A percentile compares a stretch with the other conserved stretches of the same genome.
Conservation (phyloP, 2,113 vertebrate genomes). For the Vicugna pacos region DNA sequence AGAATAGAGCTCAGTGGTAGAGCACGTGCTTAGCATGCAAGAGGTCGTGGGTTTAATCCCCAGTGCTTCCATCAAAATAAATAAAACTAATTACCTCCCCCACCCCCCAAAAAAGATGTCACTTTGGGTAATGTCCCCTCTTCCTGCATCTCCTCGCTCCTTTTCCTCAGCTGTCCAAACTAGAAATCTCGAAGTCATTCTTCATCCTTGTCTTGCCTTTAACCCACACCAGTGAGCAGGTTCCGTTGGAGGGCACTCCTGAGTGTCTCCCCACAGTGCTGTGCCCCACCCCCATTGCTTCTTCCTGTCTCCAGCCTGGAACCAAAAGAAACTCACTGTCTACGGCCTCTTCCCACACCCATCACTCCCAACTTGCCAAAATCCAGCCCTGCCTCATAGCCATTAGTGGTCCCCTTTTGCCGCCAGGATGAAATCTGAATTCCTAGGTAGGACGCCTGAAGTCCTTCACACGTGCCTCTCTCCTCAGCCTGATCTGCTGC, state of each 20-base stretch:
- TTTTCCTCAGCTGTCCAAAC: background rate
- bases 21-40: too few relatives aligned
- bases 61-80: too few relatives aligned
- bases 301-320: background rate
- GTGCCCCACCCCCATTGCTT: background rate
- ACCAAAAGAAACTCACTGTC: background rate
- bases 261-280: background rate
- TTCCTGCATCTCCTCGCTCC: background rate
- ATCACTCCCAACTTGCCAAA: background rate
- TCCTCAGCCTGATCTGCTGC: background rate
- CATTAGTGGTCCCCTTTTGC: background rate
- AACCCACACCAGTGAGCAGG: accelerated
- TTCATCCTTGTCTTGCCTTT: background rate
- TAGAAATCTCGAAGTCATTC: background rate
- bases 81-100: too few relatives aligned
- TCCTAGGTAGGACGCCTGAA: too few relatives aligned
- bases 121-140: background rate
- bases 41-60: too few relatives aligned
- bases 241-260: background rate
- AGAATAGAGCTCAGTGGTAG: too few relatives aligned
- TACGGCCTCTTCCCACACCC: background rate
- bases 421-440: background rate
- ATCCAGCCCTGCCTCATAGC: background rate
- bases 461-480: background rate
- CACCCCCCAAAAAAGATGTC: too few relatives aligned